Conservation (phyloP, 1,140 invertebrate species). For the Magallana ariakensis region DNA sequence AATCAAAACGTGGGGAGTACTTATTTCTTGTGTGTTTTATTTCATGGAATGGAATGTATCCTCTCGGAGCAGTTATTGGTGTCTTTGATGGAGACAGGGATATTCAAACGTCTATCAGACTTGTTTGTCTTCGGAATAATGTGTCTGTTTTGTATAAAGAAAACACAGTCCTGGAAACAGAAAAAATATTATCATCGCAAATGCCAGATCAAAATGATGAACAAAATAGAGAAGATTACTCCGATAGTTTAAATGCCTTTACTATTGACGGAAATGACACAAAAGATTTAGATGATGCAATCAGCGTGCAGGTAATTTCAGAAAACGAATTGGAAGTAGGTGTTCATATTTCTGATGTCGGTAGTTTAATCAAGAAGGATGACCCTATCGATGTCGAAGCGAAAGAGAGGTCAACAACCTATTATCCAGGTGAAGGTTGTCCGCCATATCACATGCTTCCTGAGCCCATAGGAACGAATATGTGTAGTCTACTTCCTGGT, state of each 20-base stretch:
- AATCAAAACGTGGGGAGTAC: constrained; percentile 22
- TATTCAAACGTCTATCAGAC: constrained; percentile 34
- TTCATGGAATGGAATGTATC: constrained; percentile 44
- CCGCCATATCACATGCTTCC: constrained; percentile 77
- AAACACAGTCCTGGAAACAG: constrained; percentile 28
- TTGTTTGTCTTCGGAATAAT: constrained; percentile 43
- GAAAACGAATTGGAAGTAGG: constrained; percentile 56
- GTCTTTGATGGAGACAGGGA: background rate
- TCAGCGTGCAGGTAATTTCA: constrained; percentile 83
- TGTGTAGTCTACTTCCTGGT: constrained; percentile 76
- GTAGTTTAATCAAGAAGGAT: constrained; percentile 63
- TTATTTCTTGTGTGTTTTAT: constrained; percentile 49
- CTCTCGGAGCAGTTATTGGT: constrained; percentile 44
- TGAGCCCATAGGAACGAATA: constrained; percentile 71
- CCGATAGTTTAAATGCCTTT: constrained; percentile 82
- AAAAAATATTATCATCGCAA: background rate
- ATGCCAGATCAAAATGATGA: background rate
- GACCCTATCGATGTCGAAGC: constrained; percentile 72
- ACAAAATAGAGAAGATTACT: constrained; percentile 85
- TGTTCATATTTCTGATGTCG: constrained; percentile 77
- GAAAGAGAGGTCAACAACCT: constrained; percentile 66
- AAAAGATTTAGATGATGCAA: constrained; percentile 98
- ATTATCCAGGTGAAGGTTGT: constrained; percentile 64
- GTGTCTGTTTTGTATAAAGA: constrained; percentile 47
- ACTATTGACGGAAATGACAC: constrained; percentile 98